Conservation (phyloP, 2,797 vertebrate genomes). For the Hippoglossus hippoglossus region DNA sequence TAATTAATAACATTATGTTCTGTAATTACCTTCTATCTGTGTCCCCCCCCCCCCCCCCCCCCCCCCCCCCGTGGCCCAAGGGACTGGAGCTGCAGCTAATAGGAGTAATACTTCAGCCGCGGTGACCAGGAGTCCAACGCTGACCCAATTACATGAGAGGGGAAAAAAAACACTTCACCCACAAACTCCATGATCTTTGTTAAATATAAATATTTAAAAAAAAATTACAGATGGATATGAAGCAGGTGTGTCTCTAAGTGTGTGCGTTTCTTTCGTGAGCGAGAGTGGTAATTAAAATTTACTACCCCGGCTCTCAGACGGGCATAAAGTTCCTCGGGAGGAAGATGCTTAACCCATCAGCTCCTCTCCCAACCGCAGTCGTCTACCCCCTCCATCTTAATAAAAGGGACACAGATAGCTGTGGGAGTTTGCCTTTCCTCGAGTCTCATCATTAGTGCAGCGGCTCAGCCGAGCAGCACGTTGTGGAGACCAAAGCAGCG, state of each 20-base stretch:
- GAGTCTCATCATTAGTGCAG: constrained; percentile 62
- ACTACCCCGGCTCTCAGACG: constrained; percentile 44
- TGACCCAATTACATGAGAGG: constrained; percentile 67
- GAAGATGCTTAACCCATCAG: constrained; percentile 70
- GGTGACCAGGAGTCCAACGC: constrained; percentile 54
- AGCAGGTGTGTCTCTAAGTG: constrained; percentile 44
- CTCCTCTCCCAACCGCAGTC: constrained; percentile 50
- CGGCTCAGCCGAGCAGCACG: constrained; percentile 46
- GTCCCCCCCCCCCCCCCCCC: no score
- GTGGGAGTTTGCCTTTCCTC: constrained; percentile 56
- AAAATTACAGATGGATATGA: constrained; percentile 5
- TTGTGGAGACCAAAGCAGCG: constrained; percentile 28
- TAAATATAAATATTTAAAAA: neutral
- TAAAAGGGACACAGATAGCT: constrained; percentile 69
- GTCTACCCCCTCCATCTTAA: constrained; percentile 62
- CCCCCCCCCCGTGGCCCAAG: constrained; percentile 52
- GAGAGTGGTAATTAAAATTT: constrained; percentile 61
- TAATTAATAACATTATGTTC: constrained; percentile 85
- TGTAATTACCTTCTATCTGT: constrained; percentile 82
- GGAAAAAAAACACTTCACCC: constrained; percentile 23
- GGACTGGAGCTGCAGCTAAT: constrained; percentile 73
- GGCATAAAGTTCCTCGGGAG: constrained; percentile 68
- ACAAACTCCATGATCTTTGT: constrained; percentile 13
- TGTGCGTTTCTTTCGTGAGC: constrained; percentile 34
- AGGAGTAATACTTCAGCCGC: constrained; percentile 66